Evolutionary conservation across 2,797 vertebrate species (phyloP).

Genomic region (Vipera latastei): DNA sequence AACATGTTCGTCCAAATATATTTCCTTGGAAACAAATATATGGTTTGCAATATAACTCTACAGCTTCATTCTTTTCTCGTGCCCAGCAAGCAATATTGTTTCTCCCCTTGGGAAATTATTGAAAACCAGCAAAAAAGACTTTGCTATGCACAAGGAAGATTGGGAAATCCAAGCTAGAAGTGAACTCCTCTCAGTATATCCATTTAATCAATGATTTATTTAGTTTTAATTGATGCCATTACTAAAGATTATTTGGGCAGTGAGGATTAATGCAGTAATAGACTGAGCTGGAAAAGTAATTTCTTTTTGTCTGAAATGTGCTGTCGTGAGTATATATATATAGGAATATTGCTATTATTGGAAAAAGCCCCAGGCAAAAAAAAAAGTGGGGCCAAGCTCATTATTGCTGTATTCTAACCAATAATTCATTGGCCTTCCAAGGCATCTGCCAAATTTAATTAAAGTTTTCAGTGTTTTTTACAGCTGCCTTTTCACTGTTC

Average conservation of each 20-base stretch:
- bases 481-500: slow-evolving; percentile 48
- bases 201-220: slow-evolving; percentile 67
- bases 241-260: slow-evolving; percentile 42
- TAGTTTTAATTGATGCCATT: slow-evolving; percentile 64
- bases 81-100: slow-evolving; percentile 34
- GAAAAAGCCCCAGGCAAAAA: slow-evolving; percentile 53
- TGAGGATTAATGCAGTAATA: slow-evolving; percentile 53
- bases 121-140: slow-evolving; percentile 53
- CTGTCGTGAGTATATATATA: slow-evolving; percentile 33
- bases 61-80: slow-evolving; percentile 43
- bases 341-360: slow-evolving; percentile 11
- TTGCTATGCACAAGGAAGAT: slow-evolving; percentile 52
- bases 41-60: slow-evolving; percentile 45
- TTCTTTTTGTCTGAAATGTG: slow-evolving; percentile 41
- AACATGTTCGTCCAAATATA: slow-evolving; percentile 41
- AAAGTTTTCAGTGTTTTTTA: slow-evolving; percentile 28
- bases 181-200: slow-evolving; percentile 50
- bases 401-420: slow-evolving; percentile 60
- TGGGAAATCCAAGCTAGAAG: slow-evolving; percentile 60
- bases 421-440: slow-evolving; percentile 61
- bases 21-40: slow-evolving; percentile 53
- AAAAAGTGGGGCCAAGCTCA: slow-evolving; percentile 59
- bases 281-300: slow-evolving; percentile 21
- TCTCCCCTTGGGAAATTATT: slow-evolving; percentile 70
- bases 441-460: slow-evolving; percentile 61